A percentile compares a stretch with the other conserved stretches of the same genome.
phyloP scores from a whole-genome alignment of 2,797 vertebrate species.

The Numenius phaeopus region DNA sequence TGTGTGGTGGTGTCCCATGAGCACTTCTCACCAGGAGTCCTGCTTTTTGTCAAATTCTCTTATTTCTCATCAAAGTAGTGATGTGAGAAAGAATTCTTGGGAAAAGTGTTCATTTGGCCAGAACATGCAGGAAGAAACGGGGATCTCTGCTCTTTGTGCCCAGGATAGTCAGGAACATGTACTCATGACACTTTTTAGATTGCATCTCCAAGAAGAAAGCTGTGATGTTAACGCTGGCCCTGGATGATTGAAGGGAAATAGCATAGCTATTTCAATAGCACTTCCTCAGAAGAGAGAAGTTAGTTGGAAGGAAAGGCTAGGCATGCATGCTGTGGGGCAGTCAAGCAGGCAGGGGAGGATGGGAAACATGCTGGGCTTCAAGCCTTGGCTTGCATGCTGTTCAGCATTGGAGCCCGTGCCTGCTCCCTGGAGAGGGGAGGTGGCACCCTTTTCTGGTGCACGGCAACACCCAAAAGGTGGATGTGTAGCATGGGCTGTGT shows the following conservation, averaged over 20 bases:
- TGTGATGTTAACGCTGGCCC: neutral
- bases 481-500: too few relatives aligned
- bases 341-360: neutral
- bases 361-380: neutral
- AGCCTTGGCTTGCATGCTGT: neutral
- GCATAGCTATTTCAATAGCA: neutral
- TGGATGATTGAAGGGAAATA: neutral
- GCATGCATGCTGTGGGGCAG: neutral
- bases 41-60: neutral
- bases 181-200: neutral
- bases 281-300: neutral
- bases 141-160: neutral
- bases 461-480: neutral
- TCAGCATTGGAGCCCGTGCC: neutral
- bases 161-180: neutral
- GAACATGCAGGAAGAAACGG: neutral
- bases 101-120: neutral
- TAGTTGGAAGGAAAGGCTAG: neutral
- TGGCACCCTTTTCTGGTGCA: neutral
- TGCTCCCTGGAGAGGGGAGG: neutral
- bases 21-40: fast-evolving
- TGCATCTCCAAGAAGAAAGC: neutral
- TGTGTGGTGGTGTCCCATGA: neutral
- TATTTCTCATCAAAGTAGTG: neutral
- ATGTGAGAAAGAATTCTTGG: neutral